phyloP scores from a whole-genome alignment of 1,140 invertebrate genomes.

The Zeugodacus cucurbitae region DNA sequence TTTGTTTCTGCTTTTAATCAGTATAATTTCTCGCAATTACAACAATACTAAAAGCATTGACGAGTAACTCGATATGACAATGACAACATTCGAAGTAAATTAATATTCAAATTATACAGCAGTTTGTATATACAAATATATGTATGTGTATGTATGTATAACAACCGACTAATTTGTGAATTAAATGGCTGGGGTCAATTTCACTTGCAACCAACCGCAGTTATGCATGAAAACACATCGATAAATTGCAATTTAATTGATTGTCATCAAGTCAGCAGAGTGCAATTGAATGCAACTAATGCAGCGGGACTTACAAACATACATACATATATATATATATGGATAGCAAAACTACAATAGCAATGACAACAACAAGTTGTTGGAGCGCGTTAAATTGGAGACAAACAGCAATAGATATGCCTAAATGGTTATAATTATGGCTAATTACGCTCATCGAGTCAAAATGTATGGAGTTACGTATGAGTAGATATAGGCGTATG shows the following conservation, averaged over 20 bases:
- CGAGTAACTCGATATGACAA: not conserved
- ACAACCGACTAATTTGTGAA: not conserved
- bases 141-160: not conserved
- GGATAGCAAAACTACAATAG: not conserved
- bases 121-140: not conserved
- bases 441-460: conserved; percentile 4
- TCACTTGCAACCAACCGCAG: conserved; percentile 17
- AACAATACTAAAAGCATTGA: not conserved
- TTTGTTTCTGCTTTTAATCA: not conserved
- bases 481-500: not conserved
- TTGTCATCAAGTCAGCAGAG: not conserved
- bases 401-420: conserved; percentile 7
- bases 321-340: too few relatives aligned
- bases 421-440: conserved; percentile 24
- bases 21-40: conserved; percentile 12
- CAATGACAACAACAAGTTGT: not conserved
- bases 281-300: not conserved
- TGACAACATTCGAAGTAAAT: not conserved
- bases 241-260: conserved; percentile 38
- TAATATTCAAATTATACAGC: not conserved
- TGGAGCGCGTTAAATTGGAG: conserved; percentile 7
- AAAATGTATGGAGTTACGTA: not conserved
- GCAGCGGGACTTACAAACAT: not conserved
- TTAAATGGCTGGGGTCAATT: conserved; percentile 22
- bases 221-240: not conserved